Evolutionary conservation across 2,888 invertebrate species (phyloP), one percentile per base, ranked within the genome.

Genomic region (Tillus elongatus): DNA sequence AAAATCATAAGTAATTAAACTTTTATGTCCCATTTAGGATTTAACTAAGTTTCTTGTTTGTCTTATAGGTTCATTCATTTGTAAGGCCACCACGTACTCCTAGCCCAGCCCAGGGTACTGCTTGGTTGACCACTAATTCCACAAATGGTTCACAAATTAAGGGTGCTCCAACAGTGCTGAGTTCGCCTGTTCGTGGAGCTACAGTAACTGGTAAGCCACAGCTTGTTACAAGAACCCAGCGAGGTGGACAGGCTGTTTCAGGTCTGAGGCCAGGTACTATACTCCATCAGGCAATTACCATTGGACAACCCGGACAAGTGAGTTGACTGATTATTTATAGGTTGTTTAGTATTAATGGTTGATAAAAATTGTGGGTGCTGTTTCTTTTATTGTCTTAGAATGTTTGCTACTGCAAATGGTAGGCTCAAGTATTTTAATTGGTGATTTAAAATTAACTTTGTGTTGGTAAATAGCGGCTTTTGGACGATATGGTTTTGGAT

Each of bases 61-160:
- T 40, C 32, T 40, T 45, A 15, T 35, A 50, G 49, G 37, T 46
- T 3, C 57, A 60, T 44, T 44, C 56, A 12, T 65, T 63, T 52
- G 59, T 59, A 19, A 48, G 63, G 14, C 65, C 65, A 3, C 56
- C 65, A 3, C 48, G 66, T 32, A 62, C 65, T 6, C 64, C 66
- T 2, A 66, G 64, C 45, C 66, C 66, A 8, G 64, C 64, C 2
- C 60, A 58, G 38, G 57, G 58, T 26, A 61, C 64, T 8, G 57
- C 62, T 9, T 64, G 64, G 63, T 45, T 63, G 16, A 50, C 57
- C 6, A 54, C 60, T 26, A 62, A 58, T 44, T 47, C 58, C 10
- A 53, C 61, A 2, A 63, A 59, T 46, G 61, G 63, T 15, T 57
- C 62, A 6, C 63, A 65, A 41, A 59, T 64, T 13, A 66, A 66